Evolutionary conservation across 2,888 invertebrate genomes (phyloP).

Genomic region (Dicroscelio sp.): DNA sequence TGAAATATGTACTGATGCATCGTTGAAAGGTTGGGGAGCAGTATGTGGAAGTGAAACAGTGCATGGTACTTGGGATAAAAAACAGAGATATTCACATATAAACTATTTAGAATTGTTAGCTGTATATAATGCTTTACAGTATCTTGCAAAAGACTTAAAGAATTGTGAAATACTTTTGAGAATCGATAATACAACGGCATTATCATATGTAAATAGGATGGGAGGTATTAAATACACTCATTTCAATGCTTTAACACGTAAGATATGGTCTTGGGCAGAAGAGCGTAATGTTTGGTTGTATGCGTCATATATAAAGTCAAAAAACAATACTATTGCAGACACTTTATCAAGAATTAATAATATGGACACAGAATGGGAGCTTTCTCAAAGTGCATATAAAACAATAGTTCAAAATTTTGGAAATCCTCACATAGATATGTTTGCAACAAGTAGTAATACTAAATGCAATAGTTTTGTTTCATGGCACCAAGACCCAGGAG

Average conservation of each 20-base stretch:
- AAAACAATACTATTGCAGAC: conserved; percentile 3
- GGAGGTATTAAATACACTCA: neutral
- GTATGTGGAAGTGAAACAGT: conserved; percentile 14
- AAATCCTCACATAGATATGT: neutral
- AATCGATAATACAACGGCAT: conserved; percentile 27
- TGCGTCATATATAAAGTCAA: neutral
- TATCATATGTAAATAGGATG: conserved; percentile 24
- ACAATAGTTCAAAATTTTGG: neutral
- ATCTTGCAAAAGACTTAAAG: neutral
- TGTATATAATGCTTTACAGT: conserved; percentile 9
- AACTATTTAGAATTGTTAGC: conserved; percentile 32
- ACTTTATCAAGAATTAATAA: conserved; percentile 31
- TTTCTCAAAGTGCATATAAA: neutral
- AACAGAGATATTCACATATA: conserved; percentile 24
- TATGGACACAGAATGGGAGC: conserved; percentile 32
- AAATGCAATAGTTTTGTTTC: neutral
- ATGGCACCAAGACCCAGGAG: conserved; percentile 47
- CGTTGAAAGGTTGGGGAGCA: conserved; percentile 33
- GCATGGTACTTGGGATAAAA: conserved; percentile 28
- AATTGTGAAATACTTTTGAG: conserved; percentile 31
- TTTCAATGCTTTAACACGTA: neutral
- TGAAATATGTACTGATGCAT: conserved; percentile 42
- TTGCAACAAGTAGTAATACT: neutral
- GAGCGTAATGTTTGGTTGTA: neutral
- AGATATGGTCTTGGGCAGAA: conserved; percentile 42